Evolutionary conservation across 2,113 vertebrate genomes (phyloP), one percentile per base, ranked within the genome.

Genomic region (Passer montanus): DNA sequence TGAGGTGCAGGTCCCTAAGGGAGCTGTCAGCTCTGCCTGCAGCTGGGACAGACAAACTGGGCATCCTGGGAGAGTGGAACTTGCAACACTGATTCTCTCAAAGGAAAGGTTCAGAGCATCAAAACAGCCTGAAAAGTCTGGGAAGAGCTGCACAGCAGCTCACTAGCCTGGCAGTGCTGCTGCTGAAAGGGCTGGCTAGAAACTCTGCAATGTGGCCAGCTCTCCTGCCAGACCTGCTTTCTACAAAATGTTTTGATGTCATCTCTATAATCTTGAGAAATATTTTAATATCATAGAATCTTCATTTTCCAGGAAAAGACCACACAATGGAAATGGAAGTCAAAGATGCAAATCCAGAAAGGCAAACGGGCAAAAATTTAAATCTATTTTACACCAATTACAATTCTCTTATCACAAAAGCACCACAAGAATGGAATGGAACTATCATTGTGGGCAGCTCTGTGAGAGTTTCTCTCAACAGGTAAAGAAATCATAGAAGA

Each of bases 231-330:
- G 75, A 72, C 46, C 67, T 85, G 63, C 7, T 23, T 80, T 66
- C 88, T 56, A 50, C 1, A 6, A 93, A 84, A 84, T 59, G 50
- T 63, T 96, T 84, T 88, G 76, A 89, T 69, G 63, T 35, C 69
- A 88, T 79, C 50, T 63, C 59, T 92, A 43, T 31, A 84, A 74
- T 81, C 64, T 15, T 55, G 11, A 77, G 83, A 78, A 92, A 74
- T 59, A 37, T 94, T 97, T 92, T 74, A 67, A 53, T 93, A 81
- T 44, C 83, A 77, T 2, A 84, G 68, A 86, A 52, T 84, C n/a
- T 50, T 86, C 26, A 43, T 94, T 86, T 87, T 87, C 41, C 53
- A 76, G 41, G 47, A 37, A 90, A 75, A 91, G 33, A 7, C 30
- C 52, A 81, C 33, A 63, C 6, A 53, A 26, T 46, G 10, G 33